These are phyloP conservation scores for Machimus atricapillus DNA, from an alignment of 2,888 invertebrate genomes.

Conservation along the genomic window DNA sequence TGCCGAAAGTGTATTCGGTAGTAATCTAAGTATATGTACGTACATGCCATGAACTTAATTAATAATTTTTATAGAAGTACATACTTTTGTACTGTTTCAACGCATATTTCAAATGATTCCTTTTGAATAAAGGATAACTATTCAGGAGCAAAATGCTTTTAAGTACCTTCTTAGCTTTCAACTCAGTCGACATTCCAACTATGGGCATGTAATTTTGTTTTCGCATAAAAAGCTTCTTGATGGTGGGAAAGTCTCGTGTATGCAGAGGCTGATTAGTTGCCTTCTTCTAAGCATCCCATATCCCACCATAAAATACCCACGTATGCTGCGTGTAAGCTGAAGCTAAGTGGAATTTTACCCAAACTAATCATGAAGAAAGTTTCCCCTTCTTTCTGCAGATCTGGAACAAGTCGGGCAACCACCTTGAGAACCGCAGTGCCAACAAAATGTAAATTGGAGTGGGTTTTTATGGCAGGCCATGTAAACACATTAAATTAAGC, in stretches of 20 bases:
- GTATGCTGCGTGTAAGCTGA: neutral
- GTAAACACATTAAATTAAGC: neutral
- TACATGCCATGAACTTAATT: no score
- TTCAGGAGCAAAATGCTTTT: neutral
- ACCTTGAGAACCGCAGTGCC: neutral
- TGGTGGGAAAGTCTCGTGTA: neutral
- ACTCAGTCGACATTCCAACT: neutral
- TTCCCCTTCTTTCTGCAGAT: neutral
- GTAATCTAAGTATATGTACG: no score
- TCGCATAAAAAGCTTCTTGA: neutral
- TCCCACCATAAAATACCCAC: neutral
- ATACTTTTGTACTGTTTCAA: no score
- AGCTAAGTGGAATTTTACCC: neutral
- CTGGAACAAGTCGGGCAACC: neutral
- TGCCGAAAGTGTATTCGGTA: no score
- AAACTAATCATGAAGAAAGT: neutral
- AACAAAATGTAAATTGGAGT: neutral
- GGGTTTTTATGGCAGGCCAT: neutral
- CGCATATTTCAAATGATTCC: no score
- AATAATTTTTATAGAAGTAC: no score
- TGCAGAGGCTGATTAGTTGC: neutral
- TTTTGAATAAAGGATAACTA: no score
- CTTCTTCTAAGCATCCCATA: neutral
- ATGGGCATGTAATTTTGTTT: neutral
- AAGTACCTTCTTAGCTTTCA: neutral